Evolutionary conservation across 2,113 vertebrate species (phyloP), one percentile per base, ranked within the genome.

Genomic region (Sylvia atricapilla): DNA sequence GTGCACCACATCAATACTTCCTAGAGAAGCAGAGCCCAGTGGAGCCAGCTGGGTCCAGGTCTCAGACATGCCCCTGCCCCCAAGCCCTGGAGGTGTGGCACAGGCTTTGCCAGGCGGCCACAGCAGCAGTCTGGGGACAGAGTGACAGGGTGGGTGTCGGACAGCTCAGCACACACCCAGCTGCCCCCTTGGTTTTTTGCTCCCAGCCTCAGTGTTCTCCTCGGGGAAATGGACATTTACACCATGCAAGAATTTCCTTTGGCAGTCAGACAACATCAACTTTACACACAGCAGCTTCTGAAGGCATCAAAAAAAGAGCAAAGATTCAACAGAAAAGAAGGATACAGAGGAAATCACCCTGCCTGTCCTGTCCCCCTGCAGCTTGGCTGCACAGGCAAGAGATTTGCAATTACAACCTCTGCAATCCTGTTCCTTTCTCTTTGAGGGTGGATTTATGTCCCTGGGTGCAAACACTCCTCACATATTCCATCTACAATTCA

Each of bases 161-260:
- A 17, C 2, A 86, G 77, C 56, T 53, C 81, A 72, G 39, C 49
- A 21, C 6, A 1, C 50, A n/a, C 30, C 13, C 64, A 33, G 46
- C 8, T 66, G 39, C 15, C 47, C 20, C 21, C 43, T 31, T 6
- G 0, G 1, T 16, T 4, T 62, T 47, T 55, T 55, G 50, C 41
- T 30, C 43, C 46, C 49, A 69, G 80, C 22, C 41, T 19, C 59
- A 5, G 47, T 0, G 0, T 23, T 63, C 52, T 59, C 69, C 13
- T 41, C 27, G 30, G 43, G 9, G 11, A 20, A 20, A 81, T 4
- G 17, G 49, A 35, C 27, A 16, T 6, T 66, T 5, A 12, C 1
- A 39, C 10, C 1, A 0, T 0, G 17, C 7, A 23, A 27, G 6
- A 5, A 3, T 11, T 66, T 74, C 53, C 62, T 59, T 35, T 53